Evolutionary conservation across 2,888 invertebrate species (phyloP).

Genomic region (Melanchra persicariae): DNA sequence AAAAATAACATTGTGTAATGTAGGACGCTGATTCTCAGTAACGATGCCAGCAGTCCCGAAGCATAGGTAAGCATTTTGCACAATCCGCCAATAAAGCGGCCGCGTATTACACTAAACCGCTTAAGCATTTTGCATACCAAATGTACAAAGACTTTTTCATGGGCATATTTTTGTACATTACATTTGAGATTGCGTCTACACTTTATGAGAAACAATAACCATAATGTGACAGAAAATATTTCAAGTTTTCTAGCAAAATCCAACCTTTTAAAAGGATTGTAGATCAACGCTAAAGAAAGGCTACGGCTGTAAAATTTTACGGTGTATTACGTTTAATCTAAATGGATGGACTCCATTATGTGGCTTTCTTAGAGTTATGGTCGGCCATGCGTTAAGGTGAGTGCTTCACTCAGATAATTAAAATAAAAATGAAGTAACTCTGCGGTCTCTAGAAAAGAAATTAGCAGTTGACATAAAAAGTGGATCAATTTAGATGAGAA

Average conservation of each 20-base stretch:
- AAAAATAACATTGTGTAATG: slow-evolving; percentile 37
- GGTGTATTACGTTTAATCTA: slow-evolving; percentile 69
- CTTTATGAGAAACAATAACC: slow-evolving; percentile 36
- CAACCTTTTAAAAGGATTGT: slow-evolving; percentile 48
- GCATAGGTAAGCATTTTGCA: slow-evolving; percentile 69
- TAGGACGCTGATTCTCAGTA: slow-evolving; percentile 27
- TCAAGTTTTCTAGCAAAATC: slow-evolving; percentile 22
- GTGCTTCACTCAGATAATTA: slow-evolving; percentile 47
- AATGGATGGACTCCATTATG: slow-evolving; percentile 66
- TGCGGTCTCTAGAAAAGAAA: slow-evolving; percentile 8
- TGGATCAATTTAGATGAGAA: slow-evolving; percentile 19
- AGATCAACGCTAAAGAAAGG: slow-evolving; percentile 46
- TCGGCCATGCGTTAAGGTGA: slow-evolving; percentile 54
- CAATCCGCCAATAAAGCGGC: slow-evolving; percentile 62
- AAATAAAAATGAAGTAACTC: slow-evolving; percentile 33
- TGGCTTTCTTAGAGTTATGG: slow-evolving; percentile 62
- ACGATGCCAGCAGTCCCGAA: slow-evolving; percentile 44
- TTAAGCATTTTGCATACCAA: slow-evolving; percentile 71
- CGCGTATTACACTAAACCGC: slow-evolving; percentile 65
- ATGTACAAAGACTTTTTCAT: slow-evolving; percentile 51
- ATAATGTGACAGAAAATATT: slow-evolving; percentile 29
- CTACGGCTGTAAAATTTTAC: slow-evolving; percentile 66
- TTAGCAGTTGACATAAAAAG: slow-evolving; percentile 24
- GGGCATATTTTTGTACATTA: slow-evolving; percentile 55
- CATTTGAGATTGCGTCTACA: slow-evolving; percentile 51